Evolutionary conservation across 2,888 invertebrate species (phyloP).

Genomic region (Drosophila lutescens): DNA sequence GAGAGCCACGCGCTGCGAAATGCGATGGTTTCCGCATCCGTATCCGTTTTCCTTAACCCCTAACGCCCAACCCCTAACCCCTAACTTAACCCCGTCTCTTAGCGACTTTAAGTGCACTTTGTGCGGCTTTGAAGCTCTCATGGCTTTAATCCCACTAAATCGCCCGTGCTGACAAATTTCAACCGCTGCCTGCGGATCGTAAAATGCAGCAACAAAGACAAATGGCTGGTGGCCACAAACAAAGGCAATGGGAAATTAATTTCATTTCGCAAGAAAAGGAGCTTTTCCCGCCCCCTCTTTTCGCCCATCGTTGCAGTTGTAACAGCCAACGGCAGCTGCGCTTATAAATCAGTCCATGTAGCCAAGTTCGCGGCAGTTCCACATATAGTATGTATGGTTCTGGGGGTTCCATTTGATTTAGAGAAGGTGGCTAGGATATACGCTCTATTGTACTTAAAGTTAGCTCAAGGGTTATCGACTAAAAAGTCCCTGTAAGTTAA

Average conservation of each 20-base stretch:
- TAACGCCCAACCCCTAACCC: neutral
- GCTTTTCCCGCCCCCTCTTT: slow-evolving; percentile 23
- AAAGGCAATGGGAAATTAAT: slow-evolving; percentile 71
- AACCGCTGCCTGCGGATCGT: slow-evolving; percentile 51
- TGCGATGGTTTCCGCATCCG: slow-evolving; percentile 8
- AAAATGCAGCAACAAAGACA: slow-evolving; percentile 64
- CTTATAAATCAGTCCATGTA: slow-evolving; percentile 63
- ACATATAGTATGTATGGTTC: neutral
- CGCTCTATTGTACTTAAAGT: neutral
- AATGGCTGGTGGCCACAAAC: slow-evolving; percentile 65
- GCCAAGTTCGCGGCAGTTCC: slow-evolving; percentile 16
- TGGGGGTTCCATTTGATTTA: neutral
- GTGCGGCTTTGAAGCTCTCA: slow-evolving; percentile 39
- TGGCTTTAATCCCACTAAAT: slow-evolving; percentile 54
- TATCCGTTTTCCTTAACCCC: slow-evolving; percentile 7
- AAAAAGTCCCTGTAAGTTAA: no score
- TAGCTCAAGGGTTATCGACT: neutral
- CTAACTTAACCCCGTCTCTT: neutral
- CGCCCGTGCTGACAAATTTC: slow-evolving; percentile 60
- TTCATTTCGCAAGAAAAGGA: slow-evolving; percentile 56
- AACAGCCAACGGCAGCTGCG: slow-evolving; percentile 25
- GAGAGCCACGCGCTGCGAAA: slow-evolving; percentile 30
- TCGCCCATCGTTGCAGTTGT: slow-evolving; percentile 25
- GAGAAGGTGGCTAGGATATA: neutral
- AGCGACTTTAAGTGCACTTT: slow-evolving; percentile 52